phyloP scores from a whole-genome alignment of 2,113 vertebrate genomes.

The Zosterops hypoxanthus region DNA sequence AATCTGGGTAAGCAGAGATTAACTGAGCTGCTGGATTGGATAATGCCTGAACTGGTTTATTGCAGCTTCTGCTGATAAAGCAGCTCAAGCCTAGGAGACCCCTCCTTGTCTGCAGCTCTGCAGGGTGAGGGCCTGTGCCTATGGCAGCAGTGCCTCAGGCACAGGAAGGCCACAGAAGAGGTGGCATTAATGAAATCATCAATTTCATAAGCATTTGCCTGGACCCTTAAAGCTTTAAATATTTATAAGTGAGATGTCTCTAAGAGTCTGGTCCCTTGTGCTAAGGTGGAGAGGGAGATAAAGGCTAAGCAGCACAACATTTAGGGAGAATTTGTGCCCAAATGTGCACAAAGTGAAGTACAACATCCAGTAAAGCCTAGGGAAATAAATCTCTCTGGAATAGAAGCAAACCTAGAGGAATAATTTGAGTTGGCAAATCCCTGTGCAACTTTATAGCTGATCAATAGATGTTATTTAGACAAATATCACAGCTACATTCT shows the following conservation, averaged over 20 bases:
- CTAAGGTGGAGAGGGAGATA: neutral
- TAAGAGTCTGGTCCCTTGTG: neutral
- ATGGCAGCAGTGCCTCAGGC: neutral
- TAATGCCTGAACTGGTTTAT: neutral
- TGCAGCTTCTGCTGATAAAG: neutral
- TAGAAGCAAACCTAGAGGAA: neutral
- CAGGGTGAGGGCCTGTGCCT: neutral
- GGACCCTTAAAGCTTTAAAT: neutral
- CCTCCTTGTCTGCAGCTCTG: neutral
- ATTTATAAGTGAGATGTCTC: neutral
- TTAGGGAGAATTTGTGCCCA: neutral
- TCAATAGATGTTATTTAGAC: slow-evolving; percentile 18
- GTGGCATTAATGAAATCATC: neutral
- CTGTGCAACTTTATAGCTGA: neutral
- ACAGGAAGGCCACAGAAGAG: neutral
- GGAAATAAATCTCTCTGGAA: slow-evolving; percentile 11
- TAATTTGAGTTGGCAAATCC: neutral
- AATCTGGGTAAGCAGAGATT: slow-evolving; percentile 22
- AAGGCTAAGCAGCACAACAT: neutral
- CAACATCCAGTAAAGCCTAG: neutral
- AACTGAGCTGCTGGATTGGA: slow-evolving; percentile 27
- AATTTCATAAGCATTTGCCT: neutral
- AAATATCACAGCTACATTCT: neutral
- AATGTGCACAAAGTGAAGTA: neutral
- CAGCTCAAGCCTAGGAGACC: neutral